Percentiles rank a stretch among this genome's conserved stretches.
phyloP scores from a whole-genome alignment of 2,888 invertebrate species.

The Watsonalla cultraria region DNA sequence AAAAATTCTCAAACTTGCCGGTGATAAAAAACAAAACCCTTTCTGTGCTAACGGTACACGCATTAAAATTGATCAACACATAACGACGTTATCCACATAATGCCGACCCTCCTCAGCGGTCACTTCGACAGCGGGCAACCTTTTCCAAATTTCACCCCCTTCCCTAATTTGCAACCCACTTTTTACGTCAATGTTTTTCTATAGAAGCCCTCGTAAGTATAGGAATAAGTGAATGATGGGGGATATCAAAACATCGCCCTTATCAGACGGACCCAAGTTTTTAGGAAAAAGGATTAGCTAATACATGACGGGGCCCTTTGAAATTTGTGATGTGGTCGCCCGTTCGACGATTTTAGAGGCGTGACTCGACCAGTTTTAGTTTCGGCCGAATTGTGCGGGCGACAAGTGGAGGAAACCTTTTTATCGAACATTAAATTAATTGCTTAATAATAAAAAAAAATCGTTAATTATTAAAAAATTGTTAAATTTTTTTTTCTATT shows the following conservation, averaged over 20 bases:
- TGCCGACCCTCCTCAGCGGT: constrained; percentile 76
- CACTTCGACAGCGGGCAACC: constrained; percentile 75
- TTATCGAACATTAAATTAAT: not conserved
- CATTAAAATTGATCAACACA: constrained; percentile 79
- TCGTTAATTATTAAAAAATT: too few relatives aligned
- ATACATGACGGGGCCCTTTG: constrained; percentile 51
- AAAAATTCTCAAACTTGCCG: not conserved
- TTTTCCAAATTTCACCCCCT: constrained; percentile 52
- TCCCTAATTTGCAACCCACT: constrained; percentile 68
- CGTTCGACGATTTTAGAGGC: constrained; percentile 18
- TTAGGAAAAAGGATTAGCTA: constrained; percentile 69
- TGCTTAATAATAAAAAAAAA: too few relatives aligned
- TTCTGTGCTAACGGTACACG: constrained; percentile 37
- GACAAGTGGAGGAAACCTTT: not conserved
- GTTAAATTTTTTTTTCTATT: too few relatives aligned
- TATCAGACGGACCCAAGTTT: constrained; percentile 64
- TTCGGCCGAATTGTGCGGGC: constrained; percentile 19
- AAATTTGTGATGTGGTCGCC: constrained; percentile 35
- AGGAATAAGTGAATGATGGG: constrained; percentile 69
- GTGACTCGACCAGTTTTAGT: constrained; percentile 27
- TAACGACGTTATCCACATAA: constrained; percentile 76
- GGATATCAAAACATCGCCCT: constrained; percentile 75
- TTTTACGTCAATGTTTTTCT: constrained; percentile 79
- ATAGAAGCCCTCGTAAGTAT: constrained; percentile 56
- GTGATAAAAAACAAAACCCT: constrained; percentile 5